Conservation (phyloP, 1,140 invertebrate species). For the Sminthurides bifidus region DNA sequence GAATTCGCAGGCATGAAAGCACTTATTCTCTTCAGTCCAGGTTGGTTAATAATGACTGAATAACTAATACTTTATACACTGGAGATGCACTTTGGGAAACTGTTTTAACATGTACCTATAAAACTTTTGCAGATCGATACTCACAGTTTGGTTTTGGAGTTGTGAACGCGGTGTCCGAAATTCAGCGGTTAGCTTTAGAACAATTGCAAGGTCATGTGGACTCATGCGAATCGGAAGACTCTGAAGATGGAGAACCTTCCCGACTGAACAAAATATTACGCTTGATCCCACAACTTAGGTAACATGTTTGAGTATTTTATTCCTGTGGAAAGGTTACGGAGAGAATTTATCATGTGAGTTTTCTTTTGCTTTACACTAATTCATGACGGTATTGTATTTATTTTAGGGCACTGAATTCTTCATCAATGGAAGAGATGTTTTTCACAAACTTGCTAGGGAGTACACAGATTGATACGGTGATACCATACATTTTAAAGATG, state of each 20-base stretch:
- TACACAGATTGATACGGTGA: conserved; percentile 80
- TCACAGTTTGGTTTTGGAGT: conserved; percentile 13
- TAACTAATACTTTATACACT: neutral
- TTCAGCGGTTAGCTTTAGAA: conserved; percentile 46
- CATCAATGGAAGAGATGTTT: conserved; percentile 82
- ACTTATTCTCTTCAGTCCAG: conserved; percentile 64
- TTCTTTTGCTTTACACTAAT: too few relatives aligned
- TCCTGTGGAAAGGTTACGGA: neutral
- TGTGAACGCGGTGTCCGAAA: conserved; percentile 52
- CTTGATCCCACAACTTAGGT: conserved; percentile 27
- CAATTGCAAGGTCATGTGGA: conserved; percentile 32
- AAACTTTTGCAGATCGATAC: conserved; percentile 19
- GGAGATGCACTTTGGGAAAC: neutral
- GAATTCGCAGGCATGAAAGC: conserved; percentile 87
- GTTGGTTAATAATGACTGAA: conserved; percentile 38
- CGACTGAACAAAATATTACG: conserved; percentile 17
- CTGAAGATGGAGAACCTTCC: conserved; percentile 5
- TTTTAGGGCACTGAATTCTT: conserved; percentile 46
- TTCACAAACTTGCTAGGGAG: conserved; percentile 84
- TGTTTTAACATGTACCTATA: neutral
- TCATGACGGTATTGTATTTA: neutral
- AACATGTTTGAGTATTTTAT: neutral
- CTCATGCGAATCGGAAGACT: conserved; percentile 2
- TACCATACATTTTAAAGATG: conserved; percentile 82
- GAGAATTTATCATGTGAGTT: too few relatives aligned